These are phyloP conservation scores for Lepus europaeus DNA, from an alignment of 2,113 vertebrate genomes.

Conservation along the genomic window DNA sequence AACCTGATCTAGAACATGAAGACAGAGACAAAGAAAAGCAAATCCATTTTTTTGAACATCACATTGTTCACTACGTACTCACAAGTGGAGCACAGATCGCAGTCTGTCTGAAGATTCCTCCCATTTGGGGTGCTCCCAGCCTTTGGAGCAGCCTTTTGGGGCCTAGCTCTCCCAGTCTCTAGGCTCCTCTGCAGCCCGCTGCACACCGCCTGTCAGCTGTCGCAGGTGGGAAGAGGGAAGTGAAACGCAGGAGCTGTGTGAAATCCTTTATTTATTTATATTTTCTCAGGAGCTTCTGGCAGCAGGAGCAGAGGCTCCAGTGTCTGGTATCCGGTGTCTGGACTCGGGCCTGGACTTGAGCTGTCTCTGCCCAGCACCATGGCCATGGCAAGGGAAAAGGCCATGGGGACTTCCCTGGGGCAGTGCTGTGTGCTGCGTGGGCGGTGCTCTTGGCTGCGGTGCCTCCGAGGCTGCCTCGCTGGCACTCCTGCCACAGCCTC, in stretches of 20 bases:
- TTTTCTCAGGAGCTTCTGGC: neutral
- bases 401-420: neutral
- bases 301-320: accelerated
- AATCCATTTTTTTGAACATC: neutral
- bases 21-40: neutral
- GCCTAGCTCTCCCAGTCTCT: accelerated
- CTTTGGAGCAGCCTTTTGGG: no score
- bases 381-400: neutral
- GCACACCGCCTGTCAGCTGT: neutral
- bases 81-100: neutral
- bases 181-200: neutral
- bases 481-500: neutral
- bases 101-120: neutral
- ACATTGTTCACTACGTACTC: neutral
- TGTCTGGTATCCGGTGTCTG: neutral
- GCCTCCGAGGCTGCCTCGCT: neutral
- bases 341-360: neutral
- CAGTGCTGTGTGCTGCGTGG: neutral
- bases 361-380: neutral
- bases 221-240: neutral
- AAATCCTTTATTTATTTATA: neutral
- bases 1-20: neutral
- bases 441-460: accelerated
- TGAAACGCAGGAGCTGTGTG: neutral
- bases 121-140: neutral